Percentiles rank a stretch among this genome's conserved stretches.
Conservation (phyloP, 2,888 invertebrate genomes). For the Hylaea fasciaria region DNA sequence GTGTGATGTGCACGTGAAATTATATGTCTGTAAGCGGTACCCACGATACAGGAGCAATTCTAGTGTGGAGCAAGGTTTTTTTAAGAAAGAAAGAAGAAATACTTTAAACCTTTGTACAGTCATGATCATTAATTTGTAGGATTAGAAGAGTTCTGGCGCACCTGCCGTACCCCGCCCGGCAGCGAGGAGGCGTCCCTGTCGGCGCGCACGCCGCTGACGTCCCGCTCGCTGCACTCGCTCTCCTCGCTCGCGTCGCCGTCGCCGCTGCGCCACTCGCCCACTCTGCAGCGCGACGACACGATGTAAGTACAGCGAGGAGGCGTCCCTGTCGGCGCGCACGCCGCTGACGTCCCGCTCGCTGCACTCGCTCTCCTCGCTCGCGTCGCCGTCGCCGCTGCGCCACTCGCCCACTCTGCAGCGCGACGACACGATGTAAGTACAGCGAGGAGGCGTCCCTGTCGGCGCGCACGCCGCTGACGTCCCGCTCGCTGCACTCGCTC, state of each 20-base stretch:
- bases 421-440: constrained; percentile 70
- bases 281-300: constrained; percentile 74
- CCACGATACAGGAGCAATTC: too few species aligned
- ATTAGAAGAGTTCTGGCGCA: constrained; percentile 80
- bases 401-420: constrained; percentile 73
- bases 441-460: constrained; percentile 29
- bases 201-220: constrained; percentile 76
- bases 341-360: constrained; percentile 72
- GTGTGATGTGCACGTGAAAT: too few species aligned
- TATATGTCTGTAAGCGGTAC: too few species aligned
- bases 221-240: constrained; percentile 79
- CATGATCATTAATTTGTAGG: constrained; percentile 49
- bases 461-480: constrained; percentile 51
- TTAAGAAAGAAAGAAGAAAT: too few species aligned
- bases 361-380: constrained; percentile 79
- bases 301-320: constrained; percentile 74
- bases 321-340: constrained; percentile 63
- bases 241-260: constrained; percentile 63
- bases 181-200: constrained; percentile 78
- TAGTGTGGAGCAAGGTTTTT: too few species aligned
- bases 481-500: constrained; percentile 81
- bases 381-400: constrained; percentile 50
- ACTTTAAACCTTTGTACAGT: too few species aligned
- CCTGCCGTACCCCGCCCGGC: constrained; percentile 80
- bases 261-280: constrained; percentile 66